Conservation (phyloP, 2,888 invertebrate genomes). For the Kuschelorhynchus macadamiae region DNA sequence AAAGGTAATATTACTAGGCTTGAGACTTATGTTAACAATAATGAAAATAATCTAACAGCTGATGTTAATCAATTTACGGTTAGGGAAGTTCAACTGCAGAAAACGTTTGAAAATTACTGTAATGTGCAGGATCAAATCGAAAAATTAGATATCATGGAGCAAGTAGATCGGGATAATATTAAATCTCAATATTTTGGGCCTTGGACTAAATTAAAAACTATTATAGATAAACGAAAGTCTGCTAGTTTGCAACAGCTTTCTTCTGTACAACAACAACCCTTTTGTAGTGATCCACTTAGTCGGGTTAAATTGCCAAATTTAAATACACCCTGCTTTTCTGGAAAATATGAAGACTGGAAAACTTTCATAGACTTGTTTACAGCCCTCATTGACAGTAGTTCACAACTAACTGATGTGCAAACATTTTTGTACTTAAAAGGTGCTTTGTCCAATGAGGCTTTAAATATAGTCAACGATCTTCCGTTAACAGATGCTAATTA, state of each 20-base stretch:
- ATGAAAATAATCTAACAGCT: conserved; percentile 14
- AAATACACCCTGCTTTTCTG: conserved; percentile 13
- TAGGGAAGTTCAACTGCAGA: too few relatives aligned
- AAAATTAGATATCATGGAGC: not conserved
- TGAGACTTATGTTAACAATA: conserved; percentile 47
- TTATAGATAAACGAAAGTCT: conserved; percentile 1
- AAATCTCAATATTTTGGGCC: too few relatives aligned
- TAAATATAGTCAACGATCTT: conserved; percentile 42
- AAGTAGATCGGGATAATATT: too few relatives aligned
- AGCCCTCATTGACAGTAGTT: conserved; percentile 8
- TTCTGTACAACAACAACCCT: conserved; percentile 4
- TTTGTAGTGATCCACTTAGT: not conserved
- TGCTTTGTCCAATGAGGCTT: conserved; percentile 38
- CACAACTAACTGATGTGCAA: conserved; percentile 31
- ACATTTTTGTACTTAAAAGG: conserved; percentile 47
- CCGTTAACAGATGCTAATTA: conserved; percentile 47
- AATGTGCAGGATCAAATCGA: conserved; percentile 1
- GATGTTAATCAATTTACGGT: too few relatives aligned
- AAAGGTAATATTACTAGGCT: conserved; percentile 6
- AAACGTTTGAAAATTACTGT: not conserved
- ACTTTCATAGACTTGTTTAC: conserved; percentile 14
- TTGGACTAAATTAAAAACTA: conserved; percentile 6
- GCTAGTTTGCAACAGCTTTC: conserved; percentile 8
- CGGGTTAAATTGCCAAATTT: conserved; percentile 11
- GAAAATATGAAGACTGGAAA: conserved; percentile 17